Evolutionary conservation across 2,797 vertebrate genomes (phyloP), one percentile per base, ranked within the genome.

Genomic region (Pseudochirops cupreus): DNA sequence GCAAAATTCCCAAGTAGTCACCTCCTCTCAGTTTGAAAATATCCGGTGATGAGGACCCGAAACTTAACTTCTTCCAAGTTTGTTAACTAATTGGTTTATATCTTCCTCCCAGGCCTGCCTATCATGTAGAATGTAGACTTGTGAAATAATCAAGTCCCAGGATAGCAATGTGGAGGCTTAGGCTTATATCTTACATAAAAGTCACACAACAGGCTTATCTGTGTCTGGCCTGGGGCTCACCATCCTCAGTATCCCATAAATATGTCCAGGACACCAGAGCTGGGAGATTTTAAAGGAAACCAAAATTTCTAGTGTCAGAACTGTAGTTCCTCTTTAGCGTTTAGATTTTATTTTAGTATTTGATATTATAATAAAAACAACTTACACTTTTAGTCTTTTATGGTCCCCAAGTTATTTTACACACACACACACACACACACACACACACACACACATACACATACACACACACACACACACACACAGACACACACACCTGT

Each of bases 111-210:
- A 92, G 59, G 94, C 92, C 29, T 31, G 52, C 1, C 94, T 94
- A 96, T 91, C 97, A 92, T 90, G 29, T 94, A 95, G 94, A 96
- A 74, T 87, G 96, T 11, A 89, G 97, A 93, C 55, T 50, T 46
- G 56, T 74, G 93, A 97, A 97, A 96, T 89, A 97, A 95, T 90
- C 67, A 95, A 94, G 92, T 89, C 96, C 96, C 94, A 90, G 21
- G 52, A 94, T 54, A 52, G 55, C 91, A 52, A 28, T 92, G 92
- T 92, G 95, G 4, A 6, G 91, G 94, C 59, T 96, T 92, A 90
- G 2, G 95, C 97, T 98, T 98, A 98, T 96, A 89, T 33, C 96
- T 93, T 57, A 92, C 89, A 96, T 97, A 97, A 98, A 97, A 97
- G 33, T 54, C 91, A 91, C 91, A 97, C 96, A 97, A 96, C 46